Base-by-base conservation (phyloP, 2,797 vertebrate species). In the Hydrolagus colliei region DNA sequence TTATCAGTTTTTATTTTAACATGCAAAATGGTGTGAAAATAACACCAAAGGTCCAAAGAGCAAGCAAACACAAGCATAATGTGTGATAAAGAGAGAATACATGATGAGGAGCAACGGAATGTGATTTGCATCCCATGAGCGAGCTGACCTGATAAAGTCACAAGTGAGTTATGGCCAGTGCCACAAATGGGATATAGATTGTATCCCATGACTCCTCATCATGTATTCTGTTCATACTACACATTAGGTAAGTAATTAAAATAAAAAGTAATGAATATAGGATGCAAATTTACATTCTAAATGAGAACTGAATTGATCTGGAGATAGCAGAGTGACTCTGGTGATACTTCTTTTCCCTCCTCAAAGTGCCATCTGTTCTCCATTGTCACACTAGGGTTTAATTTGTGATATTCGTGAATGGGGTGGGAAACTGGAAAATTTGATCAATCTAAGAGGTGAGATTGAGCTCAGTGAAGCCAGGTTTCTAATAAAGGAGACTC, bases 281-380 rank as follows among this genome's bases (percentile, higher is more conserved):
- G n/a, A 80, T 63, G 76, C 20, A 52, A 78, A 78, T 78, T 78
- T 80, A 63, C 32, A 80, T 65, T 80, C 65, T 80, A 80, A 80
- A 80, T 78, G 9, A 63, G 59, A 79, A n/a, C 20, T 74, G 27
- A 80, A 80, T 27, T 80, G 22, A 22, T 8, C 22, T 80, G n/a
- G 16, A 22, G 32, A 74, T 74, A 59, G 27, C 2, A 80, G 62
- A 59, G 1, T 18, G 61, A 3, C 16, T 32, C 65, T 65, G 61
- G 62, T 80, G 62, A 80, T 32, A 35, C 41, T 12, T n/a, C 12
- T 3, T n/a, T 52, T 75, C 52, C 59, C 20, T 13, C 4, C 52
- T 20, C 52, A 77, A 8, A 59, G 18, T n/a, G 9, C 18, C 9
- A 79, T 27, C 77, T 27, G 61, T 79, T 63, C 59, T 13, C 61